phyloP scores from a whole-genome alignment of 1,140 invertebrate genomes.

The Phthorimaea operculella region DNA sequence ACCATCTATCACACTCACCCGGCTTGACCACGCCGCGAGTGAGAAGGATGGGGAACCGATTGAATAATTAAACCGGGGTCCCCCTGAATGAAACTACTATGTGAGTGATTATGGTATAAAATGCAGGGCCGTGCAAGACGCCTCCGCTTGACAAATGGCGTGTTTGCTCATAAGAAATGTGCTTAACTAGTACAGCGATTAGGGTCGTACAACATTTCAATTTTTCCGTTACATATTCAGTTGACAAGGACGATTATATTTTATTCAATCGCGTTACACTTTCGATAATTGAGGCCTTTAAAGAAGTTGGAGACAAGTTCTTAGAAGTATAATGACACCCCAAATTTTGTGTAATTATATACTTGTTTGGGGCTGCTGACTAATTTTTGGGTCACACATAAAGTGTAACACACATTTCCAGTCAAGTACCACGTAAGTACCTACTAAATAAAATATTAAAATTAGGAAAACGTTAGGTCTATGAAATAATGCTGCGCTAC shows the following conservation, averaged over 20 bases:
- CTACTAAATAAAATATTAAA: too few relatives aligned
- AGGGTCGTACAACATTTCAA: conserved; percentile 34
- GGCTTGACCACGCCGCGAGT: conserved; percentile 5
- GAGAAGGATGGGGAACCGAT: conserved; percentile 30
- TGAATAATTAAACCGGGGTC: conserved; percentile 52
- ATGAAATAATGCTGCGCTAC: too few relatives aligned
- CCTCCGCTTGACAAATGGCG: conserved; percentile 29
- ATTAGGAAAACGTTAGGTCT: too few relatives aligned
- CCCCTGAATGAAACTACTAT: conserved; percentile 45
- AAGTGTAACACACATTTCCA: too few relatives aligned
- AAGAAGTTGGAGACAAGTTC: conserved; percentile 29
- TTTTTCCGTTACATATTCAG: conserved; percentile 29
- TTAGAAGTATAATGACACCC: conserved; percentile 25
- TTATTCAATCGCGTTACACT: conserved; percentile 41
- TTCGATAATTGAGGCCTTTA: conserved; percentile 47
- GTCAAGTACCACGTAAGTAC: too few relatives aligned
- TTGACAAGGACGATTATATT: conserved; percentile 27
- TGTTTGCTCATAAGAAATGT: conserved; percentile 33
- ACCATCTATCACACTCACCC: conserved; percentile 23
- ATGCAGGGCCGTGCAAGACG: conserved; percentile 29
- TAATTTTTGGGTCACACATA: too few relatives aligned
- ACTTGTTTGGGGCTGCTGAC: not conserved
- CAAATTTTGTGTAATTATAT: conserved; percentile 6
- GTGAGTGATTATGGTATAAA: conserved; percentile 45
- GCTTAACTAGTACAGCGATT: conserved; percentile 29